These are phyloP conservation scores for Oncorhynchus clarkii DNA, from an alignment of 2,113 vertebrate genomes.

Conservation along the genomic window DNA sequence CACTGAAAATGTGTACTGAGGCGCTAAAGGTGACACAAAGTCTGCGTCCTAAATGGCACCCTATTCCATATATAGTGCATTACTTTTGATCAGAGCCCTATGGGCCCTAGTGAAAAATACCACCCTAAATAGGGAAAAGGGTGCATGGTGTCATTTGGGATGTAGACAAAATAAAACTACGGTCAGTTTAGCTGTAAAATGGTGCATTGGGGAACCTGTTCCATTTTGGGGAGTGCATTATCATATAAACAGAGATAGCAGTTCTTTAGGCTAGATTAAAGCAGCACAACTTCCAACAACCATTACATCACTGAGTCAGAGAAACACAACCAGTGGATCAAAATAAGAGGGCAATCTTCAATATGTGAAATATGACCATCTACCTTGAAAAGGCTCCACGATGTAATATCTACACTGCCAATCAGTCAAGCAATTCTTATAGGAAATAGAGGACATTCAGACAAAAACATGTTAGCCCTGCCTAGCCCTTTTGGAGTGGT, in stretches of 20 bases:
- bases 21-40: not conserved
- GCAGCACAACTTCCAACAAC: not conserved
- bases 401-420: constrained; percentile 24
- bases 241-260: not conserved
- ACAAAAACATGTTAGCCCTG: constrained; percentile 33
- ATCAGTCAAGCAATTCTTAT: constrained; percentile 26
- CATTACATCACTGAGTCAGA: constrained; percentile 5
- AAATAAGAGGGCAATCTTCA: not conserved
- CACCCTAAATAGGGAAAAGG: no score
- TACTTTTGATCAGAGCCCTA: no score
- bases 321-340: not conserved
- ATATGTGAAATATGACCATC: constrained; percentile 9
- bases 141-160: no score
- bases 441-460: constrained; percentile 46
- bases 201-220: not conserved
- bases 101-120: no score
- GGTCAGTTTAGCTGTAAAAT: not conserved
- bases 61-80: not conserved
- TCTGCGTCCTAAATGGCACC: not conserved
- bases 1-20: not conserved
- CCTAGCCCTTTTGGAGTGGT: constrained; percentile 48
- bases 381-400: not conserved
- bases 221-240: not conserved
- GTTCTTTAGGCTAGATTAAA: not conserved
- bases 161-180: not conserved